Percentiles rank a stretch among this genome's conserved stretches.
Evolutionary conservation across 2,888 invertebrate species (phyloP).

Genomic region (Pyrgus malvae): DNA sequence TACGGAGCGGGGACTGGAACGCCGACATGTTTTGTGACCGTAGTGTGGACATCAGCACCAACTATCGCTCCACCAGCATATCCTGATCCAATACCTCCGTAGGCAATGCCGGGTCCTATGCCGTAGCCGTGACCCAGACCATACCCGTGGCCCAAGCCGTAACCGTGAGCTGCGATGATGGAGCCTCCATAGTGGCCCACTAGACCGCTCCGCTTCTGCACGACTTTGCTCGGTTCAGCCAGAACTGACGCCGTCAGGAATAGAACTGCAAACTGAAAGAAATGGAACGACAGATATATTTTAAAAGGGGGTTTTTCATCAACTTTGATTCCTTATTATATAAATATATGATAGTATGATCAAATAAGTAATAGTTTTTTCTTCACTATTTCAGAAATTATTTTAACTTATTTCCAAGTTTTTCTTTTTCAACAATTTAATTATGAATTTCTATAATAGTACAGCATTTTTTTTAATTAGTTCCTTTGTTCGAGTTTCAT

Average conservation of each 20-base stretch:
- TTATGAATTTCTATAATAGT: too few relatives aligned
- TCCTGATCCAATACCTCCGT: constrained; percentile 34
- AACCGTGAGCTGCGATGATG: constrained; percentile 35
- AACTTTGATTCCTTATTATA: too few relatives aligned
- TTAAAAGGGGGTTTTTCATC: too few relatives aligned
- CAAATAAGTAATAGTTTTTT: too few relatives aligned
- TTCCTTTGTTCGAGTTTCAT: too few relatives aligned
- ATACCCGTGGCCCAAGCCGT: constrained; percentile 38
- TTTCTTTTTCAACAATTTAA: too few relatives aligned
- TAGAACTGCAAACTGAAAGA: constrained; percentile 60
- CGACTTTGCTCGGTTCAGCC: constrained; percentile 69
- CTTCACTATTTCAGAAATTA: too few relatives aligned
- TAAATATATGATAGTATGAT: too few relatives aligned
- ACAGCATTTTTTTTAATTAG: too few relatives aligned
- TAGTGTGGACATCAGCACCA: constrained; percentile 74
- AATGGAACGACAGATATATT: neutral
- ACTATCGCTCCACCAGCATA: constrained; percentile 42
- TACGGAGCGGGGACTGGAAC: constrained; percentile 75
- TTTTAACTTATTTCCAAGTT: too few relatives aligned
- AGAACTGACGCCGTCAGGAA: constrained; percentile 63
- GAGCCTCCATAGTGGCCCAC: constrained; percentile 61
- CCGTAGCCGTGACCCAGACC: constrained; percentile 39
- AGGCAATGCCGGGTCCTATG: constrained; percentile 30
- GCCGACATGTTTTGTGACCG: constrained; percentile 74
- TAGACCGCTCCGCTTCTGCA: constrained; percentile 70